A percentile compares a stretch with the other conserved stretches of the same genome.
phyloP scores from a whole-genome alignment of 2,888 invertebrate genomes.

The Chalcosyrphus nemorum region DNA sequence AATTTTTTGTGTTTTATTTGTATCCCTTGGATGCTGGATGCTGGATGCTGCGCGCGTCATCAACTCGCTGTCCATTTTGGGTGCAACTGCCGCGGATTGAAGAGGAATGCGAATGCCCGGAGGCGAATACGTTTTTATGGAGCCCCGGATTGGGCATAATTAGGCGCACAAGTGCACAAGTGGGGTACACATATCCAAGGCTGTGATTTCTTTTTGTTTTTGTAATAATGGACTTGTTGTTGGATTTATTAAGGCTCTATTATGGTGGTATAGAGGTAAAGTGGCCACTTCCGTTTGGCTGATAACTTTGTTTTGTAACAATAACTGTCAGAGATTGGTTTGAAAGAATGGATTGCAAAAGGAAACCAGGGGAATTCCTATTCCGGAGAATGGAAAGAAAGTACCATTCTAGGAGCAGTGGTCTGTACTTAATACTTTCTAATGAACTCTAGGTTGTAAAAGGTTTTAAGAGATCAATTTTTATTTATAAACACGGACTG shows the following conservation, averaged over 20 bases:
- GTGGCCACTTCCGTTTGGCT: slow-evolving; percentile 55
- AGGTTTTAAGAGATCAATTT: too few relatives aligned
- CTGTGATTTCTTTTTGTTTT: slow-evolving; percentile 56
- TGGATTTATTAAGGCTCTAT: slow-evolving; percentile 37
- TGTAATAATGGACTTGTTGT: slow-evolving; percentile 48
- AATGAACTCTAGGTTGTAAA: too few relatives aligned
- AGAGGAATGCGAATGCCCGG: slow-evolving; percentile 49
- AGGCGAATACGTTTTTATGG: slow-evolving; percentile 54
- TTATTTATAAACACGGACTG: too few relatives aligned
- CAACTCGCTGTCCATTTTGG: slow-evolving; percentile 9
- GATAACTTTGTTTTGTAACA: slow-evolving; percentile 13
- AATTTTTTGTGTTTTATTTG: slow-evolving; percentile 57
- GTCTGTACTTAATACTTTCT: too few relatives aligned
- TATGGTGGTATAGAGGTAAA: slow-evolving; percentile 25
- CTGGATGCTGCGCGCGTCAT: background rate
- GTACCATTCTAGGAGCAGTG: too few relatives aligned
- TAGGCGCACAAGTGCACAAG: slow-evolving; percentile 61
- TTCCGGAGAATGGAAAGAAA: background rate
- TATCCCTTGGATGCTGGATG: background rate
- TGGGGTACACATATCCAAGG: slow-evolving; percentile 10
- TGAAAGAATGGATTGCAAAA: background rate
- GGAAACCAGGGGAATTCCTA: background rate
- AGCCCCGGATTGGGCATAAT: slow-evolving; percentile 63
- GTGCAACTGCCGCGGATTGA: slow-evolving; percentile 2
- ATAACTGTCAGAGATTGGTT: background rate